Evolutionary conservation across 2,113 vertebrate genomes (phyloP).

Genomic region (Hydrolagus affinis): DNA sequence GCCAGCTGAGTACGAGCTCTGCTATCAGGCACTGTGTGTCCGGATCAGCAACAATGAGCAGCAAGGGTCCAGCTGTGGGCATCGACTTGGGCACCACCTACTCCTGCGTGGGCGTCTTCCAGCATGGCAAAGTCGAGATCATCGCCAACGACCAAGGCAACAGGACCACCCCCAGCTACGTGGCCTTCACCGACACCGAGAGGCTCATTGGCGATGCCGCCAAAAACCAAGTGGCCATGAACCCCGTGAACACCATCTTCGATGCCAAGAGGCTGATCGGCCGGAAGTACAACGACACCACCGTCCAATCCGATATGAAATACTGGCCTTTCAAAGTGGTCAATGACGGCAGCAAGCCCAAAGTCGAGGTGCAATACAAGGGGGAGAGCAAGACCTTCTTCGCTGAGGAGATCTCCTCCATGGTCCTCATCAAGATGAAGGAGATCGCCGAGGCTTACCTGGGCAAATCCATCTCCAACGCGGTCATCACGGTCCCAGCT

Average conservation of each 20-base stretch:
- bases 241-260: conserved; percentile 79
- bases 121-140: conserved; percentile 86
- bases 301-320: conserved; percentile 86
- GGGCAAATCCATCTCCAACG: conserved; percentile 69
- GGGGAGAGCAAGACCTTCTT: conserved; percentile 74
- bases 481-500: conserved; percentile 79
- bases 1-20: not conserved
- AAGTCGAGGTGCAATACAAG: conserved; percentile 78
- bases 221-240: conserved; percentile 89
- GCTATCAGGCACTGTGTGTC: not conserved
- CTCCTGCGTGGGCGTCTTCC: conserved; percentile 85
- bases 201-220: conserved; percentile 81
- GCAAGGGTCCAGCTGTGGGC: conserved; percentile 74
- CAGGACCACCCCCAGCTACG: conserved; percentile 81
- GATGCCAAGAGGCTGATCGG: conserved; percentile 84
- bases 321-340: conserved; percentile 82
- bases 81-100: conserved; percentile 87
- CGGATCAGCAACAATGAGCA: conserved; percentile 34
- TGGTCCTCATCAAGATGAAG: conserved; percentile 88
- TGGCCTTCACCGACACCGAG: conserved; percentile 78
- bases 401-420: conserved; percentile 79
- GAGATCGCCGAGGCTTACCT: conserved; percentile 80
- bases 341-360: conserved; percentile 71
- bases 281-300: conserved; percentile 67
- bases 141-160: conserved; percentile 89